A percentile compares a stretch with the other conserved stretches of the same genome.
Evolutionary conservation across 1,140 invertebrate genomes (phyloP).

Genomic region (Monochamus saltuarius): DNA sequence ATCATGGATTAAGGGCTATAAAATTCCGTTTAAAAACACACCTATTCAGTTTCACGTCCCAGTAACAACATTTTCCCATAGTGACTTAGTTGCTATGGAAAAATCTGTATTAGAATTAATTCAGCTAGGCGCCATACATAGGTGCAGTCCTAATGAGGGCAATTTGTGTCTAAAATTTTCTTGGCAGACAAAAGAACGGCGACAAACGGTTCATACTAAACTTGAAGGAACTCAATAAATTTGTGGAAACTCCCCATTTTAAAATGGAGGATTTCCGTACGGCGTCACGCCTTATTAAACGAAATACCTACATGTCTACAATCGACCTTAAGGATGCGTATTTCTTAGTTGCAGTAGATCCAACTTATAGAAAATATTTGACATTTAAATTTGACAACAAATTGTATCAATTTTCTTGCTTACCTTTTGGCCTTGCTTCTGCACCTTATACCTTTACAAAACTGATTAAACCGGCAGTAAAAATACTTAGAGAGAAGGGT

Average conservation of each 20-base stretch:
- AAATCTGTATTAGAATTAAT: too few species aligned
- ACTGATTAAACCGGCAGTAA: slow-evolving; percentile 16
- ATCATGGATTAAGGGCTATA: too few species aligned
- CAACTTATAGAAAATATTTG: slow-evolving; percentile 29
- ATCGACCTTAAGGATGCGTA: slow-evolving; percentile 30
- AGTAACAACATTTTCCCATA: not conserved
- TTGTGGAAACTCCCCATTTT: slow-evolving; percentile 32
- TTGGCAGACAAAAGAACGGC: slow-evolving; percentile 28
- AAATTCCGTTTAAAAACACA: slow-evolving; percentile 8
- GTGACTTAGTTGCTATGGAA: too few species aligned
- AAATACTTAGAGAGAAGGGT: slow-evolving; percentile 7
- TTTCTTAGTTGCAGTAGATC: slow-evolving; percentile 31
- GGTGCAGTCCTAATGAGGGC: too few species aligned
- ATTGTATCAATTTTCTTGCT: slow-evolving; percentile 23
- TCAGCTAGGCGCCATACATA: too few species aligned
- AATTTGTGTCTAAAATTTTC: slow-evolving; percentile 33
- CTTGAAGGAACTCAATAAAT: slow-evolving; percentile 38
- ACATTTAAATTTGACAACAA: slow-evolving; percentile 25
- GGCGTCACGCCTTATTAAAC: slow-evolving; percentile 26
- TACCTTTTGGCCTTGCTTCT: slow-evolving; percentile 23
- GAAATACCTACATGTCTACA: slow-evolving; percentile 28
- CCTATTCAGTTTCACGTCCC: not conserved
- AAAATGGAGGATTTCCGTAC: slow-evolving; percentile 36
- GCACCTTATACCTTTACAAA: slow-evolving; percentile 19
- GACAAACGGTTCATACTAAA: slow-evolving; percentile 37